A percentile compares a stretch with the other conserved stretches of the same genome.
phyloP scores from a whole-genome alignment of 2,113 vertebrate species.

The Gadus chalcogrammus region DNA sequence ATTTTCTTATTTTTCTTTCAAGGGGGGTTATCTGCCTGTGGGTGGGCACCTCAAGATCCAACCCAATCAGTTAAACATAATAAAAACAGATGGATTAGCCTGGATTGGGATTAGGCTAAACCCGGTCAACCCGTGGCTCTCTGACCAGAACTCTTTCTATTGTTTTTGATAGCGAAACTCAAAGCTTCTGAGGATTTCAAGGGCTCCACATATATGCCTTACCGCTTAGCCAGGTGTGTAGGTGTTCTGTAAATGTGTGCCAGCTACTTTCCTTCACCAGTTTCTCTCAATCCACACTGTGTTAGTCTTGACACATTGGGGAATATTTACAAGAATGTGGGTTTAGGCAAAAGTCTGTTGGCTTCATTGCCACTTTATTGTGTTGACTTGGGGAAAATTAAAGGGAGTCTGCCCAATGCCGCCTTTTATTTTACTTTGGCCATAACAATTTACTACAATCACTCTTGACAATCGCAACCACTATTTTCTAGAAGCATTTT shows the following conservation, averaged over 20 bases:
- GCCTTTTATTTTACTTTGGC: too few species aligned
- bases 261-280: conserved; percentile 12
- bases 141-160: not conserved
- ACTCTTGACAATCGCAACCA: too few species aligned
- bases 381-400: too few species aligned
- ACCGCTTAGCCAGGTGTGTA: not conserved
- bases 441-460: too few species aligned
- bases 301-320: not conserved
- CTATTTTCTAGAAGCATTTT: too few species aligned
- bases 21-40: too few species aligned
- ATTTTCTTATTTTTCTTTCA: conserved; percentile 3
- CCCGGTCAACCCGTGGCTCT: not conserved
- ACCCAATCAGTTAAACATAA: too few species aligned
- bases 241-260: not conserved
- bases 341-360: not conserved
- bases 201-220: not conserved
- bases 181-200: not conserved
- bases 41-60: too few species aligned
- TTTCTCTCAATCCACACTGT: conserved; percentile 18
- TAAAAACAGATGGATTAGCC: too few species aligned
- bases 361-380: too few species aligned
- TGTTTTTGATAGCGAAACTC: not conserved
- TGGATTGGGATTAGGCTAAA: too few species aligned
- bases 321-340: not conserved
- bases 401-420: too few species aligned